Conservation (phyloP, 2,797 vertebrate genomes). For the Peromyscus aztecus region DNA sequence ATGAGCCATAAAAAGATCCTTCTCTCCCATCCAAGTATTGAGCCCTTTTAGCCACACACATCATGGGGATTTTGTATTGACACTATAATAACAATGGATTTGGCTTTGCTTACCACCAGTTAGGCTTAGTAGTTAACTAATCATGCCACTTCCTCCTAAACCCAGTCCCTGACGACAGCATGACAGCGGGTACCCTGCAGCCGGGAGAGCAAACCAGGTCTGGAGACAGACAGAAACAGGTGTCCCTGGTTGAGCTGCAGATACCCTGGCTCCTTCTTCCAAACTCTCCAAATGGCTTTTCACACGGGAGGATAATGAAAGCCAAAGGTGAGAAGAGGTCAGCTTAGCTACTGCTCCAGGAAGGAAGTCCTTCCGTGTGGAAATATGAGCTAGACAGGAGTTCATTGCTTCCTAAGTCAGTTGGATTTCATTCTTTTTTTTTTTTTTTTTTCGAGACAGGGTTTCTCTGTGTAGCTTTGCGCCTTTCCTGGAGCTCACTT, state of each 20-base stretch:
- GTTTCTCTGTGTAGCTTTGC: too few species aligned
- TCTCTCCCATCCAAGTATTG: not conserved
- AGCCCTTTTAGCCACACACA: not conserved
- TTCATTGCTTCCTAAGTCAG: not conserved
- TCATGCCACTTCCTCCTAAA: not conserved
- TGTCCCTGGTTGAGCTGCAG: not conserved
- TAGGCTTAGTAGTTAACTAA: not conserved
- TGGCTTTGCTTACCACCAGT: not conserved
- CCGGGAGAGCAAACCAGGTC: not conserved
- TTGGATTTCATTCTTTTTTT: too few species aligned
- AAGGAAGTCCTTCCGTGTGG: not conserved
- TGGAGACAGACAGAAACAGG: not conserved
- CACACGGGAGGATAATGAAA: not conserved
- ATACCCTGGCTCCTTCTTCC: not conserved
- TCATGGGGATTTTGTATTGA: not conserved
- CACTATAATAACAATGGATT: not conserved
- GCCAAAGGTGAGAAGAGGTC: not conserved
- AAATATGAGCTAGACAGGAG: not conserved
- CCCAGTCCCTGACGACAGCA: not conserved
- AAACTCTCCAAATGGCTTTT: not conserved
- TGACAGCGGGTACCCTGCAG: not conserved
- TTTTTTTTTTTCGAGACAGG: too few species aligned
- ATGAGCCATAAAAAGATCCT: not conserved
- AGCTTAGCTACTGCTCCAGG: not conserved
- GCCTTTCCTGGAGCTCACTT: too few species aligned